Evolutionary conservation across 1,140 invertebrate genomes (phyloP).

Genomic region (Zaprionus davidi): DNA sequence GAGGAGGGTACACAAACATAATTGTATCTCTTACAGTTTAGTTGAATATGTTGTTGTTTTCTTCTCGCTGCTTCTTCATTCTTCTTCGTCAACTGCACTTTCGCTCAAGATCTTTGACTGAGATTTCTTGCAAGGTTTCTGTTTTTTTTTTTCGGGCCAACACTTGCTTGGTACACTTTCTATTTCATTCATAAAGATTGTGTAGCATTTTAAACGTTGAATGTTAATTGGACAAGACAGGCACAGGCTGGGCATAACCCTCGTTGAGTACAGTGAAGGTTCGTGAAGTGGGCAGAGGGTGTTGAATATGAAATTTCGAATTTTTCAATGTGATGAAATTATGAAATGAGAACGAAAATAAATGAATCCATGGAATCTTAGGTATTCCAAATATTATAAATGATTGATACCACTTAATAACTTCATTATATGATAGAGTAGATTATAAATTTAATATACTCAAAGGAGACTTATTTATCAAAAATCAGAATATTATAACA

Average conservation of each 20-base stretch:
- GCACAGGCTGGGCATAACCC: constrained; percentile 8
- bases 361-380: too few species aligned
- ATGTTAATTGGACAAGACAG: constrained; percentile 33
- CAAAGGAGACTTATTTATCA: too few species aligned
- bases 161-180: constrained; percentile 63
- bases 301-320: neutral
- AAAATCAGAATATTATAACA: too few species aligned
- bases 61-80: constrained; percentile 12
- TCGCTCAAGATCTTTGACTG: constrained; percentile 58
- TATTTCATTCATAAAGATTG: constrained; percentile 73
- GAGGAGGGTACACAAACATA: neutral
- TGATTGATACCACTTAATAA: too few species aligned
- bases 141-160: constrained; percentile 8
- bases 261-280: neutral
- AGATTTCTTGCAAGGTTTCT: constrained; percentile 50
- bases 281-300: neutral
- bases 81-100: constrained; percentile 55
- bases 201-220: constrained; percentile 45
- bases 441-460: too few species aligned
- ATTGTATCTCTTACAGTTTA: constrained; percentile 29
- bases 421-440: too few species aligned
- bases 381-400: too few species aligned
- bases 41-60: neutral
- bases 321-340: neutral
- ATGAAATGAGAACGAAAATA: too few species aligned